These are phyloP conservation scores for Nycticebus coucang DNA, from an alignment of 2,113 vertebrate genomes.

Conservation along the genomic window DNA sequence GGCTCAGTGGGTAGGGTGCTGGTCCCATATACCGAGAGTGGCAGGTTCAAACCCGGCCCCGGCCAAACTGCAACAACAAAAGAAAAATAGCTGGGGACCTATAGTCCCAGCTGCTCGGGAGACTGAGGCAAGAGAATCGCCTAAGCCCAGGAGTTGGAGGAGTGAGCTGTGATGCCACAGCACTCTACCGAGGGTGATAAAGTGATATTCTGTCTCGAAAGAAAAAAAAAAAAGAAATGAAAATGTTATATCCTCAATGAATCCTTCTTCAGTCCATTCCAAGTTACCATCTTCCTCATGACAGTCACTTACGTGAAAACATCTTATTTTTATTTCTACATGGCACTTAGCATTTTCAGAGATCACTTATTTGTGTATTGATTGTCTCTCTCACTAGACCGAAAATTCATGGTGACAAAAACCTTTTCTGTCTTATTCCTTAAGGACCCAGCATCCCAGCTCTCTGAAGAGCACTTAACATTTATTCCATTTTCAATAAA, in stretches of 20 bases:
- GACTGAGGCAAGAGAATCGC: no score
- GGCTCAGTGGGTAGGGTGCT: no score
- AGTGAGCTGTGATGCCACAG: no score
- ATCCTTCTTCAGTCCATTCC: background rate
- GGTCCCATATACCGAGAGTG: no score
- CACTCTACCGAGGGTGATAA: no score
- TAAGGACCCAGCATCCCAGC: background rate
- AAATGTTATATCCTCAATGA: background rate
- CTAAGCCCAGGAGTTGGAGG: no score
- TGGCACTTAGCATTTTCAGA: background rate
- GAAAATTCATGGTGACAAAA: background rate
- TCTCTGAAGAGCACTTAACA: background rate
- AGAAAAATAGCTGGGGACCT: no score
- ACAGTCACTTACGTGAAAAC: background rate
- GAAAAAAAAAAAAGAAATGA: background rate
- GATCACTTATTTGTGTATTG: background rate
- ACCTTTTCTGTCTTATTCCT: background rate
- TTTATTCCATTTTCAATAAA: background rate
- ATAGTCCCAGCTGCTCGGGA: no score
- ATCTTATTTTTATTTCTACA: background rate
- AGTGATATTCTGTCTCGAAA: no score
- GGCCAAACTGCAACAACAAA: no score
- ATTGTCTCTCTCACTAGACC: background rate
- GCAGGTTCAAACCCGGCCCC: no score
- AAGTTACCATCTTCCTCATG: background rate